Conservation (phyloP, 1,140 invertebrate genomes). For the Ylistrum balloti region DNA sequence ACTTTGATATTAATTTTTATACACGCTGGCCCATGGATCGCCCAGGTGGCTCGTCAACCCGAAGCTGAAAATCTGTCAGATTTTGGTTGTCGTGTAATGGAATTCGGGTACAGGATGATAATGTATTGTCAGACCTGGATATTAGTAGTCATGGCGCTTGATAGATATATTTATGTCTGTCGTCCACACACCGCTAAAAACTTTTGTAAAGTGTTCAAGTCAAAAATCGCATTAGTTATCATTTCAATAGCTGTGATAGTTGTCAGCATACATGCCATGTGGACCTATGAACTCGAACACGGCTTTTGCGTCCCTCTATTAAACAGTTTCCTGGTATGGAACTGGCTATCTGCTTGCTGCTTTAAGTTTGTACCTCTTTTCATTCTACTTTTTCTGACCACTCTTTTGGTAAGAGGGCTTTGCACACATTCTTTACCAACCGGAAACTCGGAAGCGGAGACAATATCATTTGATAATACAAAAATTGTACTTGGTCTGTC, state of each 20-base stretch:
- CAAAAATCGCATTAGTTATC: constrained; percentile 65
- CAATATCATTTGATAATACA: background rate
- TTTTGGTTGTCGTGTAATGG: constrained; percentile 70
- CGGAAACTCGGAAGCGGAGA: background rate
- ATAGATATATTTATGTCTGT: constrained; percentile 72
- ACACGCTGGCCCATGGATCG: too few relatives aligned
- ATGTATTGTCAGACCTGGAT: constrained; percentile 73
- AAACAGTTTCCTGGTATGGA: constrained; percentile 65
- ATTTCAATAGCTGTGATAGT: constrained; percentile 68
- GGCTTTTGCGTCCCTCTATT: constrained; percentile 59
- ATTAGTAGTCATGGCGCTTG: constrained; percentile 72
- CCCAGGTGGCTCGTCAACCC: too few relatives aligned
- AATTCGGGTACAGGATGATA: constrained; percentile 67
- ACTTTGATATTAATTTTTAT: too few relatives aligned
- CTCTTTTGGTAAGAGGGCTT: constrained; percentile 36
- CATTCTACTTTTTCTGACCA: constrained; percentile 61
- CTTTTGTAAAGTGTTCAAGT: constrained; percentile 72
- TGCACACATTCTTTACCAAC: too few relatives aligned
- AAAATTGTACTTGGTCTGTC: background rate
- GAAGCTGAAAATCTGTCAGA: constrained; percentile 61
- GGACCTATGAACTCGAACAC: constrained; percentile 66
- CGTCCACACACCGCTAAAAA: constrained; percentile 61
- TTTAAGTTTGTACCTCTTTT: constrained; percentile 67
- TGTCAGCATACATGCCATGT: constrained; percentile 74
- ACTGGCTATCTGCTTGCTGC: constrained; percentile 66